Evolutionary conservation across 2,113 vertebrate species (phyloP), one percentile per base, ranked within the genome.

Genomic region (Cephalopterus ornatus): DNA sequence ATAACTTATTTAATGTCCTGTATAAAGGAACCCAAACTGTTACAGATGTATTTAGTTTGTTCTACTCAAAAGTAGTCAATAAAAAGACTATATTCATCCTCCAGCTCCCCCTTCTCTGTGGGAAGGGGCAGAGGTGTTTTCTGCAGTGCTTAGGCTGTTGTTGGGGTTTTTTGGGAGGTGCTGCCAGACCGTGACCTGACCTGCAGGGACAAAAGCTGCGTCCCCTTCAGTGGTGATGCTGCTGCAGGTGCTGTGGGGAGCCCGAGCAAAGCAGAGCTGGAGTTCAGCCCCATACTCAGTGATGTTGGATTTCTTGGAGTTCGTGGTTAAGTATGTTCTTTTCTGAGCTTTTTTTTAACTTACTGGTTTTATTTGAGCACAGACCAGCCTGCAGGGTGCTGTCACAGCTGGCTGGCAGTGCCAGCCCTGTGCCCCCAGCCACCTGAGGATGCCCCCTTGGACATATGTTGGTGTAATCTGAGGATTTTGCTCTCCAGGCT

Each of bases 31-130:
- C 96, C 95, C 92, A 75, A 97, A 97, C 97, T 97, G 97, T 97
- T 98, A 97, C 98, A 98, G 98, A 98, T 98, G 98, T 98, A 98
- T 98, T 98, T 98, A 98, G 98, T 98, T 98, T 98, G 98, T 98
- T 98, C 97, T 98, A 98, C 97, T 97, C 97, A 33, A 94, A 97
- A 97, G 97, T 98, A 98, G 98, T 98, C 97, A 98, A 98, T 98
- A 98, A 98, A 98, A 98, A 97, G 97, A 97, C 97, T 98, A 95
- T 98, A 97, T 98, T 98, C 97, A 96, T 93, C 97, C 89, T 87
- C 35, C 85, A 86, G 71, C 81, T 82, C 71, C 63, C 33, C 56
- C 59, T 62, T 23, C 80, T 81, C 62, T 55, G 39, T 12, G 42
- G 6, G 39, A 20, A 65, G 82, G 55, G 66, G 28, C 41, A 74